A percentile compares a stretch with the other conserved stretches of the same genome.
These are phyloP conservation scores for Anodontia alba DNA, from an alignment of 2,888 invertebrate species.

Conservation along the genomic window DNA sequence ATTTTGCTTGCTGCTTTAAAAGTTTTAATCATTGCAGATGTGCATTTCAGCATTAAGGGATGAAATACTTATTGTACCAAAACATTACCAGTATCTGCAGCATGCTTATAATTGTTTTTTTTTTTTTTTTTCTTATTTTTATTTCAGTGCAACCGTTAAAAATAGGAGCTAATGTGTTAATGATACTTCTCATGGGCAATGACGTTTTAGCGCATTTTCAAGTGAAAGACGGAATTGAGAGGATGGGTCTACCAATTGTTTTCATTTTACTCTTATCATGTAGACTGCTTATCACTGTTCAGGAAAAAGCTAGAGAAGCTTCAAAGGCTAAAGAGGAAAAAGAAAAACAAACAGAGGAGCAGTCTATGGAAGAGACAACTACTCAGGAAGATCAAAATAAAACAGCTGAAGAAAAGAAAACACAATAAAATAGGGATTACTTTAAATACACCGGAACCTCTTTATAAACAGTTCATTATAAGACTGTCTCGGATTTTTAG, in stretches of 20 bases:
- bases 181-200: slow-evolving; percentile 93
- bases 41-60: too few species aligned
- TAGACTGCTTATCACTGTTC: slow-evolving; percentile 83
- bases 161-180: slow-evolving; percentile 93
- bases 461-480: too few species aligned
- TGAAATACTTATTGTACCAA: too few species aligned
- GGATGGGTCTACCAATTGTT: slow-evolving; percentile 84
- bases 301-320: slow-evolving; percentile 70
- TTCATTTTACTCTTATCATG: slow-evolving; percentile 84
- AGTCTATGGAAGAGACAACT: neutral
- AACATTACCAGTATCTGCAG: too few species aligned
- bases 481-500: too few species aligned
- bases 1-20: too few species aligned
- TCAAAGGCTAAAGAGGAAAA: slow-evolving; percentile 58
- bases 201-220: slow-evolving; percentile 91
- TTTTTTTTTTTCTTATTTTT: too few species aligned
- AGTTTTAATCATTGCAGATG: too few species aligned
- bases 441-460: too few species aligned
- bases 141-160: slow-evolving; percentile 93
- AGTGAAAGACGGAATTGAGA: slow-evolving; percentile 83
- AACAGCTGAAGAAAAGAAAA: slow-evolving; percentile 24
- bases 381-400: neutral
- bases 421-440: neutral
- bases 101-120: too few species aligned
- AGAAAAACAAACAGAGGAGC: neutral